These are phyloP conservation scores for Peromyscus californicus DNA, from an alignment of 2,113 vertebrate species.

Conservation along the genomic window DNA sequence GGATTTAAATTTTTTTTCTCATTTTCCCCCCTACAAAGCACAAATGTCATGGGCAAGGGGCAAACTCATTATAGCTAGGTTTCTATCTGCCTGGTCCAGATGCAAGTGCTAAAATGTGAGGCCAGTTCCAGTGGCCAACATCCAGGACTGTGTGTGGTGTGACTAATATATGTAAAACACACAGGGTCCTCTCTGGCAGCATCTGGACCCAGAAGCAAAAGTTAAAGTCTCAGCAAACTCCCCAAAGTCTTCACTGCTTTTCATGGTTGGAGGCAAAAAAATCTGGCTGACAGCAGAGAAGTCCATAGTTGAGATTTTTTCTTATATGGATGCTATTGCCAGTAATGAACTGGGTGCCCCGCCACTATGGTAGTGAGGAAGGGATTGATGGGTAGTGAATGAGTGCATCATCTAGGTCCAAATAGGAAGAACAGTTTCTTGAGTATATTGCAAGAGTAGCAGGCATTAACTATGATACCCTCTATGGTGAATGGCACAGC, in stretches of 20 bases:
- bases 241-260: conserved; percentile 49
- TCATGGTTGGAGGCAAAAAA: conserved; percentile 55
- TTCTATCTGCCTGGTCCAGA: conserved; percentile 79
- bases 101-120: conserved; percentile 73
- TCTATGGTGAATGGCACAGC: no score
- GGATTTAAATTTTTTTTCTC: conserved; percentile 50
- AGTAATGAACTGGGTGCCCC: background rate
- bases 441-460: background rate
- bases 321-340: background rate
- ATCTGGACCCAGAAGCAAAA: conserved; percentile 47
- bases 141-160: conserved; percentile 52
- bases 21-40: background rate
- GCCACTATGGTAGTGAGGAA: background rate
- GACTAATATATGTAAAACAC: conserved; percentile 75
- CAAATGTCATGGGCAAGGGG: conserved; percentile 65
- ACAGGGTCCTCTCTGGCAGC: background rate
- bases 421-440: background rate
- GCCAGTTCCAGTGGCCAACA: conserved; percentile 45
- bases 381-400: background rate
- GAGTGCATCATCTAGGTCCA: background rate
- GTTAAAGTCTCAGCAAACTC: conserved; percentile 38
- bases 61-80: conserved; percentile 78
- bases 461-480: background rate
- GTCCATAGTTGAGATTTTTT: background rate
- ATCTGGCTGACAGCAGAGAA: conserved; percentile 43